Percentiles rank a stretch among this genome's conserved stretches.
Evolutionary conservation across 2,113 vertebrate species (phyloP).

Genomic region (Rafetus swinhoei): DNA sequence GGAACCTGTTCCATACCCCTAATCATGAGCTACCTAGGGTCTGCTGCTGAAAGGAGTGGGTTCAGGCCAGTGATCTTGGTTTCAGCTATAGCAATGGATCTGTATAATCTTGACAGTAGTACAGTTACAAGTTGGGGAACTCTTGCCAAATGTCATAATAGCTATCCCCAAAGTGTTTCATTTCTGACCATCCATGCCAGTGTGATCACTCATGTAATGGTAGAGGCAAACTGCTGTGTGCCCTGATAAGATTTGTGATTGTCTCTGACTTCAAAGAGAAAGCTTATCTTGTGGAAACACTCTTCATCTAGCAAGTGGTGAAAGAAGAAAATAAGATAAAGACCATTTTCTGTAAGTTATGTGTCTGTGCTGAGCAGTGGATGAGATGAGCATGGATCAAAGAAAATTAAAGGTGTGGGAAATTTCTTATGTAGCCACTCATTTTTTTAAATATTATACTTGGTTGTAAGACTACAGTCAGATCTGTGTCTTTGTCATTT

Average conservation of each 20-base stretch:
- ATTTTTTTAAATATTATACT: not conserved
- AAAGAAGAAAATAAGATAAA: not conserved
- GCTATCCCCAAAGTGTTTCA: conserved; percentile 1
- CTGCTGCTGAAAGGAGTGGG: not conserved
- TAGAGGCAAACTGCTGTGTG: not conserved
- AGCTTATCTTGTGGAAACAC: not conserved
- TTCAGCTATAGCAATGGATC: conserved; percentile 20
- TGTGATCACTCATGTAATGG: not conserved
- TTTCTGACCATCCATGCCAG: conserved; percentile 23
- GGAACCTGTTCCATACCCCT: no score
- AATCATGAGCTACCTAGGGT: not conserved
- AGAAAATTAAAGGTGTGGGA: not conserved
- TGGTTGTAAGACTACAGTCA: not conserved
- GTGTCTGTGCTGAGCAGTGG: not conserved
- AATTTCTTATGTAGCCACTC: not conserved
- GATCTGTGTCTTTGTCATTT: not conserved
- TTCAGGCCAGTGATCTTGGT: not conserved
- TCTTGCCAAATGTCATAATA: conserved; percentile 15
- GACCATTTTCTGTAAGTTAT: not conserved
- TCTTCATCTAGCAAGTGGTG: not conserved
- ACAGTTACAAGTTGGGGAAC: not conserved
- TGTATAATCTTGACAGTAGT: not conserved
- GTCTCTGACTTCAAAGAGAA: not conserved
- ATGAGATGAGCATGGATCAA: not conserved
- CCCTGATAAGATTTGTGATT: not conserved